phyloP scores from a whole-genome alignment of 35 echinoderm and acorn worm species.

The Diadema setosum region DNA sequence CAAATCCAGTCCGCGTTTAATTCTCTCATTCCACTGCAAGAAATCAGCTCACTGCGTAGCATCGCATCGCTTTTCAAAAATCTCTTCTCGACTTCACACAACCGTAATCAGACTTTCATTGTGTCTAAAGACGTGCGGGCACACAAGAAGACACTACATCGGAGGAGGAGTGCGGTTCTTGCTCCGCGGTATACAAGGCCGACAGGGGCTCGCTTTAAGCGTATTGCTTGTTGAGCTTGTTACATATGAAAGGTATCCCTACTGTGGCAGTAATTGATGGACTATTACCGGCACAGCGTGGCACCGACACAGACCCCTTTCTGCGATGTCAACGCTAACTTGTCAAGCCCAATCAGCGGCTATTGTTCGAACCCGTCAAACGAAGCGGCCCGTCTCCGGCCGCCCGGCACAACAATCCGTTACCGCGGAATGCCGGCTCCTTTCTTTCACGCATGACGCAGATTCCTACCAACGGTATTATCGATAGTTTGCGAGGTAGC shows the following conservation, averaged over 20 bases:
- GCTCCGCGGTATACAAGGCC: not conserved
- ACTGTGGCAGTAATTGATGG: not conserved
- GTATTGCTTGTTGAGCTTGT: slow-evolving; percentile 17
- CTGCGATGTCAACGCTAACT: not conserved
- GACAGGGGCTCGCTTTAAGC: slow-evolving; percentile 1
- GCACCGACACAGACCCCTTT: not conserved
- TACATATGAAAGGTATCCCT: not conserved
- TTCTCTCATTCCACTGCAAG: no score
- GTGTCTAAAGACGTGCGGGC: not conserved
- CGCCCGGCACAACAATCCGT: not conserved
- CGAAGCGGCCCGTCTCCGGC: not conserved
- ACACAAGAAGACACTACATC: not conserved
- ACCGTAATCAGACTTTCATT: no score
- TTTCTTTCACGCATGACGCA: not conserved
- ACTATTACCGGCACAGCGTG: slow-evolving; percentile 8
- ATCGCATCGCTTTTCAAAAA: no score
- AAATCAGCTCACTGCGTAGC: no score
- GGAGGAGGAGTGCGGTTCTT: not conserved
- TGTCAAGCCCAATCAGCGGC: slow-evolving; percentile 13
- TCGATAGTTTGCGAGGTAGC: not conserved
- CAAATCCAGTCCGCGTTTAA: no score
- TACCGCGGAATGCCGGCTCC: not conserved
- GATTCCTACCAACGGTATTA: not conserved
- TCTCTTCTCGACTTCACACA: no score
- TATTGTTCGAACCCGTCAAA: slow-evolving; percentile 13